These are phyloP conservation scores for Caenorhabditis remanei DNA, from an alignment of 1,140 invertebrate species.

Conservation along the genomic window DNA sequence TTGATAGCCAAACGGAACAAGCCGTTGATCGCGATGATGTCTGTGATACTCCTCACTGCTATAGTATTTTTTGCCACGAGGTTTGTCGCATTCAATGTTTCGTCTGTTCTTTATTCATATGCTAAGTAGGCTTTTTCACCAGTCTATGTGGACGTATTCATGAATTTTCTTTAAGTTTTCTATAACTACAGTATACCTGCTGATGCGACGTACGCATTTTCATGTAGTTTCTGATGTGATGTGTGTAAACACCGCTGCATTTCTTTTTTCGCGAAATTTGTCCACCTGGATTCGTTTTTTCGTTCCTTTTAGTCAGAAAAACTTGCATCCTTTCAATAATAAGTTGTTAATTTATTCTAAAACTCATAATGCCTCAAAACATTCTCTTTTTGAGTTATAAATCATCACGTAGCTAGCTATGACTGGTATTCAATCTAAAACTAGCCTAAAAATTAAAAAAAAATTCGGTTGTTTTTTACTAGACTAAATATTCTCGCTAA, in stretches of 20 bases:
- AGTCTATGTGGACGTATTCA: neutral
- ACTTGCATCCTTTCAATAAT: too few species aligned
- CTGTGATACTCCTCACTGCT: constrained; percentile 24
- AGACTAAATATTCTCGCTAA: too few species aligned
- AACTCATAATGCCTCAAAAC: too few species aligned
- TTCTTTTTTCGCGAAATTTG: neutral
- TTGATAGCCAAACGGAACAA: constrained; percentile 38
- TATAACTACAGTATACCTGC: too few species aligned
- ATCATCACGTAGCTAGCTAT: too few species aligned
- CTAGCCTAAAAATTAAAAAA: too few species aligned
- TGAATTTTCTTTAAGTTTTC: too few species aligned
- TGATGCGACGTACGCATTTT: neutral
- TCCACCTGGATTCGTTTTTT: neutral
- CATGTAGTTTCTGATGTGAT: constrained; percentile 11
- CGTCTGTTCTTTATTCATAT: constrained; percentile 9
- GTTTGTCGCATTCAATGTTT: neutral
- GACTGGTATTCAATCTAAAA: too few species aligned
- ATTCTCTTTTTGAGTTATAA: too few species aligned
- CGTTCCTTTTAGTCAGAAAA: too few species aligned
- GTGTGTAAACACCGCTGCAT: constrained; percentile 8
- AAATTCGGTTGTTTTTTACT: too few species aligned
- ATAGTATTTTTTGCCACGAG: constrained; percentile 29
- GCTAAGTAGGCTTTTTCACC: neutral
- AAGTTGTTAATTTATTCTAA: too few species aligned
- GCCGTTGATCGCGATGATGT: constrained; percentile 50